Evolutionary conservation across 2,797 vertebrate genomes (phyloP), one percentile per base, ranked within the genome.

Genomic region (Parambassis ranga): DNA sequence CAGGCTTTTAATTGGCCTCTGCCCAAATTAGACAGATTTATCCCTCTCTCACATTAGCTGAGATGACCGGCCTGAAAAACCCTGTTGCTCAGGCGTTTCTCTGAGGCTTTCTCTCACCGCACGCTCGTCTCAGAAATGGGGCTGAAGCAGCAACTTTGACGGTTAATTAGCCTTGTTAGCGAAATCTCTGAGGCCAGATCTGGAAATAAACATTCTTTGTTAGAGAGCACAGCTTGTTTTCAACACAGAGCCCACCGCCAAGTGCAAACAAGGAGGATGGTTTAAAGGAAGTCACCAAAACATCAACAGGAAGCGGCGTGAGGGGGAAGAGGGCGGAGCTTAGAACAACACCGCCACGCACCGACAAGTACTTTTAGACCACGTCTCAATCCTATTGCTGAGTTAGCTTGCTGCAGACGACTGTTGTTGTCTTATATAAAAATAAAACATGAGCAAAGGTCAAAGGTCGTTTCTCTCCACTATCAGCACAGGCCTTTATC

Each of bases 141-240:
- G 83, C 81, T 85, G 82, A 87, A 83, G 26, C 77, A 53, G 88
- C 79, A 81, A 68, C 55, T 83, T 76, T 75, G 81, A 53, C 41
- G 57, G 76, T 65, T 88, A 87, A 90, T 88, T 86, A 82, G 85
- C 49, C 78, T 81, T 55, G 64, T 84, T 83, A 75, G 59, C 59
- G 55, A 75, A 84, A 82, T 31, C 83, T 83, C 76, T 6, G 15
- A 75, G 83, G 83, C 70, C 59, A 58, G 69, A 83, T 75, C 58
- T 77, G 62, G 60, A 82, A 85, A 82, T 77, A 86, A 82, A 79
- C 71, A 64, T n/a, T 72, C 65, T 81, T 64, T 66, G 81, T 80
- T 65, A 8, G 65, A 51, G 46, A 59, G 33, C 7, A 4, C 5
- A n/a, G 52, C 16, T 52, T 52, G 43, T 61, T 82, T 65, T 73